These are phyloP conservation scores for Nematostella vectensis DNA, from an alignment of 92 coral and sea anemone species.

Conservation along the genomic window DNA sequence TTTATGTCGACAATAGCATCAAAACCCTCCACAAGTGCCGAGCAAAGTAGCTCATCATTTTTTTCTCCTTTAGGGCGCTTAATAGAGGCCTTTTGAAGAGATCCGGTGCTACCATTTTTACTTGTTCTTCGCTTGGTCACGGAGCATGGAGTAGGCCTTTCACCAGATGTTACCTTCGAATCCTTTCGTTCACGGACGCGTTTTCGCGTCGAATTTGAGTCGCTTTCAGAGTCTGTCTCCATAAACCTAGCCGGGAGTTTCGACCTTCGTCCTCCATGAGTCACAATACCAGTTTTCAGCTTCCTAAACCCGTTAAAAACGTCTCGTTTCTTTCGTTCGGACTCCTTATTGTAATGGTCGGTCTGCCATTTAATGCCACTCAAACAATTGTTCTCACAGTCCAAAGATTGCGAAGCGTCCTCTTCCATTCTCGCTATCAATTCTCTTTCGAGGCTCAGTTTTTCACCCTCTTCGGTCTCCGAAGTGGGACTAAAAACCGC, in stretches of 20 bases:
- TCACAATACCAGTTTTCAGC: constrained; percentile 53
- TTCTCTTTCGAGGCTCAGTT: constrained; percentile 37
- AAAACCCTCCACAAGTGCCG: constrained; percentile 5
- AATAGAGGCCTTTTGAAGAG: constrained; percentile 43
- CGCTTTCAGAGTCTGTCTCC: constrained; percentile 90
- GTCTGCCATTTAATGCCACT: constrained; percentile 99
- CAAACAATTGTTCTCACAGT: constrained; percentile 90
- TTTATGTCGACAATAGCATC: constrained; percentile 20
- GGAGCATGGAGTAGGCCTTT: constrained; percentile 39
- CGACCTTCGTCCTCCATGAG: constrained; percentile 85
- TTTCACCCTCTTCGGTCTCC: constrained; percentile 54
- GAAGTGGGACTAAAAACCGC: constrained; percentile 57
- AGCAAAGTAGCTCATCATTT: constrained; percentile 15
- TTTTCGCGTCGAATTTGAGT: constrained; percentile 38
- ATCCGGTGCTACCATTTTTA: constrained; percentile 68
- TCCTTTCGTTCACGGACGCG: constrained; percentile 20
- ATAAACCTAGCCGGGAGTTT: constrained; percentile 86
- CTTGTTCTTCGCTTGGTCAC: constrained; percentile 42
- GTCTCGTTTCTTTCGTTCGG: constrained; percentile 39
- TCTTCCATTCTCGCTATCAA: constrained; percentile 40
- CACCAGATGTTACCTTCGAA: constrained; percentile 44
- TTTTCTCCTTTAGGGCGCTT: constrained; percentile 6
- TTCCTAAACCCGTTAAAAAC: constrained; percentile 73
- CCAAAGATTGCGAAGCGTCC: constrained; percentile 62
- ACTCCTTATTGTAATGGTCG: constrained; percentile 74